Evolutionary conservation across 92 coral and sea anemone genomes (phyloP).

Genomic region (Palythoa grandis): DNA sequence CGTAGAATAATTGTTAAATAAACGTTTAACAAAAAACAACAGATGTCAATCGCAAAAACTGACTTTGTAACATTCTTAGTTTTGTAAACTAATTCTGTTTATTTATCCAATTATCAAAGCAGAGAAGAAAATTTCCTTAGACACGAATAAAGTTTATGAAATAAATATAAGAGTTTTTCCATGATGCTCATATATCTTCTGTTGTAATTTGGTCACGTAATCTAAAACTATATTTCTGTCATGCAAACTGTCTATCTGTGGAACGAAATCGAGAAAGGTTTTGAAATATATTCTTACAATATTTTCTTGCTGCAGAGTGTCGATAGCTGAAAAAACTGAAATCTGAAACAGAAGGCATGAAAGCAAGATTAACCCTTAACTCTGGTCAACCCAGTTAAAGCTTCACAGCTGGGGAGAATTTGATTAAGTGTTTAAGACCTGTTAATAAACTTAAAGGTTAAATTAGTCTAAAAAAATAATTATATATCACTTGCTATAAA

Average conservation of each 20-base stretch:
- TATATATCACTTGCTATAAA: too few relatives aligned
- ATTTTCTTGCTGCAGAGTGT: conserved; percentile 67
- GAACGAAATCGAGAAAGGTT: background rate
- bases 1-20: too few relatives aligned
- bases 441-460: background rate
- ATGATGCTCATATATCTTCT: background rate
- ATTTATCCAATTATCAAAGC: background rate
- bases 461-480: background rate
- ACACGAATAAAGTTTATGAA: background rate
- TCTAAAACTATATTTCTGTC: conserved; percentile 8
- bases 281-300: conserved; percentile 55
- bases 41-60: too few relatives aligned
- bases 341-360: conserved; percentile 61
- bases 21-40: too few relatives aligned
- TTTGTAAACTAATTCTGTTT: background rate
- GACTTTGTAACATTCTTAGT: background rate
- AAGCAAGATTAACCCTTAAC: conserved; percentile 19
- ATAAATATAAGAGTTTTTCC: background rate
- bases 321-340: conserved; percentile 73
- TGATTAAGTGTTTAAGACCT: background rate
- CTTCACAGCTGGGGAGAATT: background rate
- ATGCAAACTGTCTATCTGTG: background rate
- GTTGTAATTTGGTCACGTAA: background rate
- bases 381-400: background rate
- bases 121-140: too few relatives aligned